Percentiles rank a stretch among this genome's conserved stretches.
Evolutionary conservation across 1,140 invertebrate species (phyloP).

Genomic region (Brachionus asplanchnoidis): DNA sequence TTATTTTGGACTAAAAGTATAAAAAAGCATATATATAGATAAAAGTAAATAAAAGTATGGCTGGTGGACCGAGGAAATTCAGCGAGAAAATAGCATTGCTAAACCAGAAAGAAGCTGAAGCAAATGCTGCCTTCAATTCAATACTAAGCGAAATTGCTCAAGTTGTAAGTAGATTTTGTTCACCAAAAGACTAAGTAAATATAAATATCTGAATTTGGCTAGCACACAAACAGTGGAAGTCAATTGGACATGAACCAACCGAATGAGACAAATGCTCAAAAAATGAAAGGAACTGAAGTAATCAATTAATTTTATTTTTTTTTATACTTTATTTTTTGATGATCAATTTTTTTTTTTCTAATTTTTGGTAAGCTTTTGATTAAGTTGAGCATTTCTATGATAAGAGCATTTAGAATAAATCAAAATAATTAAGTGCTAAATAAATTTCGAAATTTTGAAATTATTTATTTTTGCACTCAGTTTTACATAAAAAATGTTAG

Average conservation of each 20-base stretch:
- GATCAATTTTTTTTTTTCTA: no score
- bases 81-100: slow-evolving; percentile 96
- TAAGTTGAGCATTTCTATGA: no score
- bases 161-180: not conserved
- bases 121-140: slow-evolving; percentile 87
- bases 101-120: slow-evolving; percentile 92
- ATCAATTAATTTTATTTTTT: not conserved
- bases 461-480: not conserved
- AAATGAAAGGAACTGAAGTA: not conserved
- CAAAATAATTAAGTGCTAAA: no score
- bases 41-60: not conserved
- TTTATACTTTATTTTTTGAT: no score
- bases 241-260: not conserved
- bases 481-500: no score
- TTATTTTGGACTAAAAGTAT: slow-evolving; percentile 7
- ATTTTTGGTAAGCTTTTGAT: no score
- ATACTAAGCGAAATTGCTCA: slow-evolving; percentile 81
- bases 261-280: not conserved
- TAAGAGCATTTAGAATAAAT: no score
- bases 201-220: not conserved
- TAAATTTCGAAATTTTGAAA: not conserved
- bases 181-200: not conserved
- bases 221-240: slow-evolving; percentile 6
- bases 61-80: slow-evolving; percentile 75
- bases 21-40: not conserved